phyloP scores from a whole-genome alignment of 2,888 invertebrate genomes.

The Aleiodes alternator region DNA sequence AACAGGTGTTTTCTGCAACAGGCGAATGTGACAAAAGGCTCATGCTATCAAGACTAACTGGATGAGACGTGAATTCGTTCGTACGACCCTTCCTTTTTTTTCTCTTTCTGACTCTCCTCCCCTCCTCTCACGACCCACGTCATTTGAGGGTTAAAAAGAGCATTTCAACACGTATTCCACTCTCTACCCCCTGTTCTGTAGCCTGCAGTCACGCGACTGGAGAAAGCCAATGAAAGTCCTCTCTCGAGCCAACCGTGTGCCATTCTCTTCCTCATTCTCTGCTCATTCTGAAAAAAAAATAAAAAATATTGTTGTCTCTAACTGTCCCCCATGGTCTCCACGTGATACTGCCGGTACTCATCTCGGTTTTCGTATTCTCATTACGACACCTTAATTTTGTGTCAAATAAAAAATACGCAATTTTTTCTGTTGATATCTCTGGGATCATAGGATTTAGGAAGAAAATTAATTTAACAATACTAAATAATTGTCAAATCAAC shows the following conservation, averaged over 20 bases:
- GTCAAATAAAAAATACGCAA: no score
- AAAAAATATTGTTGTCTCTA: conserved; percentile 9
- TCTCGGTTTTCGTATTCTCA: conserved; percentile 2
- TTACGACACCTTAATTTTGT: conserved; percentile 5
- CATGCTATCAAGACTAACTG: conserved; percentile 56
- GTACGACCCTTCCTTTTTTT: conserved; percentile 47
- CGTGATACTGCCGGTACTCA: conserved; percentile 7
- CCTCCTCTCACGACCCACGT: conserved; percentile 35
- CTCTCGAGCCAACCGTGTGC: conserved; percentile 22
- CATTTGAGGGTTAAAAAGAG: conserved; percentile 49
- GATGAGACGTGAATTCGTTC: conserved; percentile 58
- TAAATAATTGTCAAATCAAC: no score
- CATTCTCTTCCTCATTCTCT: conserved; percentile 10
- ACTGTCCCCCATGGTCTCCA: conserved; percentile 7
- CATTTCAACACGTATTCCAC: conserved; percentile 47
- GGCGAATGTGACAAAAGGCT: conserved; percentile 47
- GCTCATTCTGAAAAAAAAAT: neutral
- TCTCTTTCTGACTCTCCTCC: conserved; percentile 36
- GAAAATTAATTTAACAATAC: no score
- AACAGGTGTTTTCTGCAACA: conserved; percentile 53
- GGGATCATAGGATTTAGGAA: no score
- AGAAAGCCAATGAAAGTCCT: conserved; percentile 27
- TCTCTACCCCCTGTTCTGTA: conserved; percentile 20
- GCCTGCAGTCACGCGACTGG: conserved; percentile 50
- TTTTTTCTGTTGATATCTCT: no score